Percentiles rank a stretch among this genome's conserved stretches.
Conservation (phyloP, 2,797 vertebrate species). For the Cetoscarus ocellatus region DNA sequence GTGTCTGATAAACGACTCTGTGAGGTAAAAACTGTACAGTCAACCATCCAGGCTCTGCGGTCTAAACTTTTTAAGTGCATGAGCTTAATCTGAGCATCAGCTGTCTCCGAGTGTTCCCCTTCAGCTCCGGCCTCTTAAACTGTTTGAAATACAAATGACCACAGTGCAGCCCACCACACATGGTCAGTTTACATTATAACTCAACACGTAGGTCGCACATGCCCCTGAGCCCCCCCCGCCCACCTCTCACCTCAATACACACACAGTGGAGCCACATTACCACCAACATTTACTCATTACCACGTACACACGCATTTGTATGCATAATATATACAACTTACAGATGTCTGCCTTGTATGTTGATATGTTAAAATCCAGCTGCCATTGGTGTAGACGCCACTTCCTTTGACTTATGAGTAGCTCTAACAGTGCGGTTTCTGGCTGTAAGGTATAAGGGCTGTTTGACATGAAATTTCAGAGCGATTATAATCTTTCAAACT, state of each 20-base stretch:
- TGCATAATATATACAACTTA: slow-evolving; percentile 51
- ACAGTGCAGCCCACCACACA: slow-evolving; percentile 71
- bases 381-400: slow-evolving; percentile 14
- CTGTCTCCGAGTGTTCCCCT: slow-evolving; percentile 53
- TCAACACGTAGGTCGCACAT: slow-evolving; percentile 71
- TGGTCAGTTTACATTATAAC: slow-evolving; percentile 76
- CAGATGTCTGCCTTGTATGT: slow-evolving; percentile 51
- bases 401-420: slow-evolving; percentile 21
- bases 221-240: slow-evolving; percentile 47
- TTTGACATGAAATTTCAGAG: slow-evolving; percentile 8
- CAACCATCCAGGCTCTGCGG: background rate
- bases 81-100: slow-evolving; percentile 54
- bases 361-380: slow-evolving; percentile 44
- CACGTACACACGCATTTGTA: slow-evolving; percentile 49
- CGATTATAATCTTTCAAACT: slow-evolving; percentile 23
- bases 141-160: slow-evolving; percentile 76
- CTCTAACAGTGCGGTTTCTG: slow-evolving; percentile 25
- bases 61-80: background rate
- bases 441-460: background rate
- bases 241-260: slow-evolving; percentile 57
- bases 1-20: no score
- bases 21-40: no score
- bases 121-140: slow-evolving; percentile 46
- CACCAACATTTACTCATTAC: slow-evolving; percentile 62
- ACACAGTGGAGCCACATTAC: slow-evolving; percentile 50